These are phyloP conservation scores for Eupithecia subfuscata DNA, from an alignment of 2,888 invertebrate species.

Conservation along the genomic window DNA sequence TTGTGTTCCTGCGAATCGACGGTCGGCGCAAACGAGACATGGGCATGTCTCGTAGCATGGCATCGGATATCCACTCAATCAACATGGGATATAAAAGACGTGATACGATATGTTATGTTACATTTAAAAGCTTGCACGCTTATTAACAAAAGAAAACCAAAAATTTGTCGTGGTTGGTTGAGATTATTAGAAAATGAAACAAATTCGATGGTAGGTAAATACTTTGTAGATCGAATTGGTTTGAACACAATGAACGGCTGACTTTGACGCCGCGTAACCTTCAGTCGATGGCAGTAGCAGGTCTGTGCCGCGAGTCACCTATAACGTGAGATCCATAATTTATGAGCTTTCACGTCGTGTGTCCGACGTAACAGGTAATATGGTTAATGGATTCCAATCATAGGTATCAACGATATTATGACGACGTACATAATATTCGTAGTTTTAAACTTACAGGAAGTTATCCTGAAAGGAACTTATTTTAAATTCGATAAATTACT, in stretches of 20 bases:
- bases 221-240: neutral
- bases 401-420: neutral
- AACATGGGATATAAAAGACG: neutral
- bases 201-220: neutral
- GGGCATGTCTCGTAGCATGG: too few species aligned
- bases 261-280: neutral
- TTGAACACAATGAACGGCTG: neutral
- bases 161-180: neutral
- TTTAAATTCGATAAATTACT: neutral
- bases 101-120: neutral
- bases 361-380: conserved; percentile 10
- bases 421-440: neutral
- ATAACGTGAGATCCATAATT: conserved; percentile 24
- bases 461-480: neutral
- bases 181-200: neutral
- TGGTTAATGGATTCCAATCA: conserved; percentile 9
- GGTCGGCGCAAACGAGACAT: neutral
- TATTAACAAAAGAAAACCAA: neutral
- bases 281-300: neutral
- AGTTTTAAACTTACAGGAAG: neutral
- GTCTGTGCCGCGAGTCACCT: neutral
- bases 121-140: neutral
- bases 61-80: neutral
- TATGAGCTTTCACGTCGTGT: conserved; percentile 13
- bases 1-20: neutral